Evolutionary conservation across 2,113 vertebrate genomes (phyloP), one percentile per base, ranked within the genome.

Genomic region (Ophthalmolycus amberensis): DNA sequence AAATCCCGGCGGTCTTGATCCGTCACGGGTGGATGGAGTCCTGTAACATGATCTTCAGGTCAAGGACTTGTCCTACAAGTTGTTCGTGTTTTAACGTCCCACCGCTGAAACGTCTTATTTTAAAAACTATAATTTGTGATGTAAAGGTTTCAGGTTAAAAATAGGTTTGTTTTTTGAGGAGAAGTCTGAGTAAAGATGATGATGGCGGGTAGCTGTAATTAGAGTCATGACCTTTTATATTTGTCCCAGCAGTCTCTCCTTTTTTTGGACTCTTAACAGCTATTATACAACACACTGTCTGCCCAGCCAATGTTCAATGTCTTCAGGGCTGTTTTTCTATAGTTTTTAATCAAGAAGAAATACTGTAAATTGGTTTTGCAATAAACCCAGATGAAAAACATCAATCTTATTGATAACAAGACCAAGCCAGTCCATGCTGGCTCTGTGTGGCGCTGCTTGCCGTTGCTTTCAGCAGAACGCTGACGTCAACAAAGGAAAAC

Each of bases 211-310:
- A 3, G 20, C 18, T 65, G 50, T 46, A 29, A 65, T 25, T 18
- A 20, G 9, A 73, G 15, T 34, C 20, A 29, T 40, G 40, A 67
- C 52, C 62, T 32, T 66, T 58, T 38, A 58, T 58, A 58, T 66
- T 59, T 58, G 9, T 46, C 29, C 46, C 9, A 34, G n/a, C 20
- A 46, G 64, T 37, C 25, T 32, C 8, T 64, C 18, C 25, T 32
- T 64, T 56, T 78, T 69, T 75, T 56, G 59, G 68, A 56, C 25
- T n/a, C 18, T 20, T 5, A 6, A 12, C 9, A 64, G 20, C 59
- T 71, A 5, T 56, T 54, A 32, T 40, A 29, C 37, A 67, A 67
- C 11, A 66, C 3, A 42, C 3, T 25, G 73, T 40, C 20, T 44
- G 34, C 9, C 0, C 8, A 20, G 68, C 16, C 59, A 65, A 37